Evolutionary conservation across 2,113 vertebrate species (phyloP).

Genomic region (Ailurus styani): DNA sequence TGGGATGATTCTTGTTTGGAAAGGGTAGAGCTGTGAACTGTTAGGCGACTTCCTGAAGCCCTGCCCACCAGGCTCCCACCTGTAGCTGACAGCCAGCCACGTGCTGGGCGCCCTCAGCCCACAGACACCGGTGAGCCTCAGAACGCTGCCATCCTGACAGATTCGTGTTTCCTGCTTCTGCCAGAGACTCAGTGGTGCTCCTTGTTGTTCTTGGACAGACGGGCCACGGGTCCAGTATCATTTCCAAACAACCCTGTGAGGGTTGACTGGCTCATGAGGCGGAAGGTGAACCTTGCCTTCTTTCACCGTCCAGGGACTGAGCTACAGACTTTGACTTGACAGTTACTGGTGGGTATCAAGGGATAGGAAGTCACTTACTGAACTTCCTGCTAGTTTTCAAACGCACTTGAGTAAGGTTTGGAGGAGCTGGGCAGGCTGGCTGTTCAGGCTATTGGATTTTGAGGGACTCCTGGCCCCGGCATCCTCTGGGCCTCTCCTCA

Average conservation of each 20-base stretch:
- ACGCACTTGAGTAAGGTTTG: not conserved
- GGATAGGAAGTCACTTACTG: not conserved
- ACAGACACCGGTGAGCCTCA: not conserved
- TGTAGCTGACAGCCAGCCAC: no score
- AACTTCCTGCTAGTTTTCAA: not conserved
- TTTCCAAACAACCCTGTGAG: not conserved
- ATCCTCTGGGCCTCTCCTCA: not conserved
- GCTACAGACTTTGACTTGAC: not conserved
- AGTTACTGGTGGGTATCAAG: not conserved
- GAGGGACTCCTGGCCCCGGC: not conserved
- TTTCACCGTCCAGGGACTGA: not conserved
- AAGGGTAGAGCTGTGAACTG: not conserved
- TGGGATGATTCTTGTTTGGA: not conserved
- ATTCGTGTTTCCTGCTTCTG: not conserved
- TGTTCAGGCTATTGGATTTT: not conserved
- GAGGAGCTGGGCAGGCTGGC: not conserved
- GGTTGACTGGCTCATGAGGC: not conserved
- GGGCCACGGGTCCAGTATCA: not conserved
- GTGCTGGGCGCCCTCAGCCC: accelerated
- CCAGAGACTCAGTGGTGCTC: not conserved
- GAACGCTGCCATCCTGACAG: not conserved
- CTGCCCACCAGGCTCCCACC: not conserved
- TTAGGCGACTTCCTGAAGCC: not conserved
- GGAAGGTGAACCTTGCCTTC: not conserved
- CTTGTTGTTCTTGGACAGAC: not conserved